phyloP scores from a whole-genome alignment of 2,888 invertebrate genomes.

The Tenodera sinensis region DNA sequence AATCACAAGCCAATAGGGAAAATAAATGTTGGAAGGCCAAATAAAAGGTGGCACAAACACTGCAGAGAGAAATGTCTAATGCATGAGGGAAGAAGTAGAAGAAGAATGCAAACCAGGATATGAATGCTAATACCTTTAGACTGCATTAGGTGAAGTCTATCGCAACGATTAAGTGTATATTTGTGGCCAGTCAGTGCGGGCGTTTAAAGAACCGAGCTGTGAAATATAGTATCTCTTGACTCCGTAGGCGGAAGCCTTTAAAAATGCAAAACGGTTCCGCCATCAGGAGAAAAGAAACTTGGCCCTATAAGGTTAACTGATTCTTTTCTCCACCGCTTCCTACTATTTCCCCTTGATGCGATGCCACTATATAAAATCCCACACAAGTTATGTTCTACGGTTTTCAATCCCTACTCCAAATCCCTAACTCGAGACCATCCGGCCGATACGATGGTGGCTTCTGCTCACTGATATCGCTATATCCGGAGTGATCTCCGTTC shows the following conservation, averaged over 20 bases:
- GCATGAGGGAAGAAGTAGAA: too few relatives aligned
- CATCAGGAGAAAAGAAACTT: neutral
- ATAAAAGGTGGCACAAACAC: too few relatives aligned
- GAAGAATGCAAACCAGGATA: neutral
- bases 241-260: neutral
- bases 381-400: conserved; percentile 19
- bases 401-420: conserved; percentile 13
- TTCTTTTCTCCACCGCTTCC: neutral
- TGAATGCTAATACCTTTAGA: neutral
- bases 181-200: neutral
- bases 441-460: neutral
- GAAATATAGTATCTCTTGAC: neutral
- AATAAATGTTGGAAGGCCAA: too few relatives aligned
- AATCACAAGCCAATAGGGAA: too few relatives aligned
- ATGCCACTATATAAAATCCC: conserved; percentile 17
- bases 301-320: conserved; percentile 10
- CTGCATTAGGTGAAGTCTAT: neutral
- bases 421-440: neutral
- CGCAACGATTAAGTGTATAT: neutral
- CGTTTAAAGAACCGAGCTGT: neutral
- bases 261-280: neutral
- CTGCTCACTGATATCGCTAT: neutral
- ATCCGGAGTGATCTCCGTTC: neutral
- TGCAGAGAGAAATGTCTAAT: too few relatives aligned
- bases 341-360: neutral